Evolutionary conservation across 2,888 invertebrate genomes (phyloP).

Genomic region (Philereme transversata): DNA sequence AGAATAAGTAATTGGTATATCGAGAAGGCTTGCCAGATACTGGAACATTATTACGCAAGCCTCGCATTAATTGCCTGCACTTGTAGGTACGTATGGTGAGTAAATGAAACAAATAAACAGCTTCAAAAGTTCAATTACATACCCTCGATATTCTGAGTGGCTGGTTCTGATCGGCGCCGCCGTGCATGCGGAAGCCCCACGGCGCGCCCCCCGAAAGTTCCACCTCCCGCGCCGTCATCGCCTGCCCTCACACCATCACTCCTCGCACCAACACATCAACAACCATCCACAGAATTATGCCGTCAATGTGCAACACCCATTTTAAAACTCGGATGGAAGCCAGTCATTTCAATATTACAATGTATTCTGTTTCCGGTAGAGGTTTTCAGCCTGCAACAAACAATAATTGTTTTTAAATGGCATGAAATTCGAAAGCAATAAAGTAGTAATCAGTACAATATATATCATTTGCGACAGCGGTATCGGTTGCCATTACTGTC

Average conservation of each 20-base stretch:
- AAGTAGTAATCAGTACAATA: conserved; percentile 32
- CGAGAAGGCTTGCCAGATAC: no score
- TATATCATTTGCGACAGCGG: conserved; percentile 29
- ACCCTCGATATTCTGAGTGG: conserved; percentile 92
- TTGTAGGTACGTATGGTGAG: background rate
- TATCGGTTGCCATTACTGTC: conserved; percentile 22
- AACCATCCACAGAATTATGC: conserved; percentile 43
- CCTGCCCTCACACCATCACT: conserved; percentile 65
- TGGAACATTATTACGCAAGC: background rate
- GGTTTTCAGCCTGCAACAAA: conserved; percentile 61
- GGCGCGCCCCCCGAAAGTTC: conserved; percentile 92
- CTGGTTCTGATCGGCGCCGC: conserved; percentile 91
- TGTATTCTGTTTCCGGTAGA: conserved; percentile 54
- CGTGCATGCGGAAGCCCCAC: conserved; percentile 95
- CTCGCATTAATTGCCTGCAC: conserved; percentile 9
- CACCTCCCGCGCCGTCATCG: conserved; percentile 89
- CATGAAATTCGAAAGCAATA: conserved; percentile 31
- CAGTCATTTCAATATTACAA: conserved; percentile 64
- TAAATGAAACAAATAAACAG: conserved; percentile 20
- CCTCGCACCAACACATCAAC: conserved; percentile 46
- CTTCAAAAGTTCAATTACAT: conserved; percentile 63
- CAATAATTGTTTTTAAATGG: conserved; percentile 40
- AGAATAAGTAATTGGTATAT: no score
- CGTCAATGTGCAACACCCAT: conserved; percentile 49
- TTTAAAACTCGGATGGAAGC: conserved; percentile 62